Evolutionary conservation across 1,140 invertebrate genomes (phyloP).

Genomic region (Vanessa tameamea): DNA sequence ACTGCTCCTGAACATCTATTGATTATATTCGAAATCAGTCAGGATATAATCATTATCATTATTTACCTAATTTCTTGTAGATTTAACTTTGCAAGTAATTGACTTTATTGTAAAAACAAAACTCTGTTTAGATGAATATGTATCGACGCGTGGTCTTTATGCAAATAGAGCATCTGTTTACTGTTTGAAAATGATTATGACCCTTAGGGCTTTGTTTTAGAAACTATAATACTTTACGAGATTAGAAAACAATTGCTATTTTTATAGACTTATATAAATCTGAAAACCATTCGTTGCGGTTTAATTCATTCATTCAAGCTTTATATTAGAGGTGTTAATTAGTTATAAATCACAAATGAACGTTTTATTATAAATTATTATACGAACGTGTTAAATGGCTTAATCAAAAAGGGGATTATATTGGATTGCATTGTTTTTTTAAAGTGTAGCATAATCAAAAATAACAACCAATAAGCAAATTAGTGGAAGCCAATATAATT

Average conservation of each 20-base stretch:
- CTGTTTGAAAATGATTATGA: not conserved
- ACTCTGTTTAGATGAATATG: not conserved
- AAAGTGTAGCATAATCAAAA: too few relatives aligned
- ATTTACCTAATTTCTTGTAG: too few relatives aligned
- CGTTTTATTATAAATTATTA: too few relatives aligned
- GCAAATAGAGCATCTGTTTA: not conserved
- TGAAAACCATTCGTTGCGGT: not conserved
- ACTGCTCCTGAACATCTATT: too few relatives aligned
- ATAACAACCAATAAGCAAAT: too few relatives aligned
- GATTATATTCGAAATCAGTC: too few relatives aligned
- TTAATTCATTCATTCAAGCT: not conserved
- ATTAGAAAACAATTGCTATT: not conserved
- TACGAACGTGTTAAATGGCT: too few relatives aligned
- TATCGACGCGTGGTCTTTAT: conserved; percentile 1
- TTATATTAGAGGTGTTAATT: not conserved
- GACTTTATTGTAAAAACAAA: not conserved
- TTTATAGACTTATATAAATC: not conserved
- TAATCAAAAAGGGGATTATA: too few relatives aligned
- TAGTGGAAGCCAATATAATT: too few relatives aligned
- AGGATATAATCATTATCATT: too few relatives aligned
- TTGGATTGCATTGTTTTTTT: too few relatives aligned
- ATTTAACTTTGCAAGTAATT: too few relatives aligned
- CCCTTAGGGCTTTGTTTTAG: not conserved
- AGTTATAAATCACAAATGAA: not conserved
- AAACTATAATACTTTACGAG: not conserved